Evolutionary conservation across 2,113 vertebrate genomes (phyloP).

Genomic region (Rhodinocichla rosea): DNA sequence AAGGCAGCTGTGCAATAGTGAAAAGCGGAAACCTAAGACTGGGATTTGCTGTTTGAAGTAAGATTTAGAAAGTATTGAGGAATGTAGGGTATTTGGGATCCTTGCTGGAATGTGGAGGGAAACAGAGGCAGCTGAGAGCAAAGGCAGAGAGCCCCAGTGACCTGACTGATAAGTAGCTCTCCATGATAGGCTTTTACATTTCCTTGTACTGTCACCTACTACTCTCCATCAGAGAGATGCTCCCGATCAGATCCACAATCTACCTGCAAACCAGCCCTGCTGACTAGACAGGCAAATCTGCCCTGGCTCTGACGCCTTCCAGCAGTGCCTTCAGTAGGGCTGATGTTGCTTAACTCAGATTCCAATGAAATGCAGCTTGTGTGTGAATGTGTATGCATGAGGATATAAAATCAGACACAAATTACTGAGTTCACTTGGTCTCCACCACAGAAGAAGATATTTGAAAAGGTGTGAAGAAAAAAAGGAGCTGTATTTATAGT

Average conservation of each 20-base stretch:
- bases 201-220: neutral
- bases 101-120: neutral
- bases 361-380: neutral
- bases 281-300: neutral
- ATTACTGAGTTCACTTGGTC: neutral
- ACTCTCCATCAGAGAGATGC: neutral
- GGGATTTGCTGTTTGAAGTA: neutral
- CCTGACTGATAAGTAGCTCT: neutral
- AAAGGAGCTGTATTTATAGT: neutral
- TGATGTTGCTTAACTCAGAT: neutral
- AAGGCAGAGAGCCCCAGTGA: neutral
- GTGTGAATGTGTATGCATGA: neutral
- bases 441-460: neutral
- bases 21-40: neutral
- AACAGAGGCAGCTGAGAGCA: neutral
- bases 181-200: neutral
- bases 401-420: neutral
- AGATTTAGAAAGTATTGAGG: neutral
- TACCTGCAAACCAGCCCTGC: neutral
- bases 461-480: neutral
- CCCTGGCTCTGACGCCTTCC: neutral
- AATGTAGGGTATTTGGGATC: neutral
- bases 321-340: neutral
- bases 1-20: neutral
- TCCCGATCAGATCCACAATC: neutral